Base-by-base conservation (phyloP, 2,888 invertebrate species). In the Hirtodrosophila alboralis region DNA sequence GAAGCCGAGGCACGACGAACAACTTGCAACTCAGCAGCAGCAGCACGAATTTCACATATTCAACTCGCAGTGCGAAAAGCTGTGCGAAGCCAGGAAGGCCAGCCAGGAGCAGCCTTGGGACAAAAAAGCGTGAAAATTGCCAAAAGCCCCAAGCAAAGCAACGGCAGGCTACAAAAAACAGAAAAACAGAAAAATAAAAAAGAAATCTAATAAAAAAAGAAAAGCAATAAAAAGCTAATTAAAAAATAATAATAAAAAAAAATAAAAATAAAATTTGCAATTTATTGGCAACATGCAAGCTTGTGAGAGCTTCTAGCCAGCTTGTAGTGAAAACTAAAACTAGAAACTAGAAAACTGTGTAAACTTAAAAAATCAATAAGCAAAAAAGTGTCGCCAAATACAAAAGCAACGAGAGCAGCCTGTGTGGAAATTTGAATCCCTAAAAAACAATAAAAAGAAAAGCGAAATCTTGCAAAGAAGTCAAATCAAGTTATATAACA, bases 401-500 rank as follows among this genome's bases (percentile, higher is more conserved):
- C 18, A 5, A 18, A 5, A 5, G 18, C 18, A 37, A 54, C 53
- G 67, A 47, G 51, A 40, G 28, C 52, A 73, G 49, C 33, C 48
- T 49, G 68, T 54, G 48, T n/a, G n/a, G 48, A 45, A 54, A 61
- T 36, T 40, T 31, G 7, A 13, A 43, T 23, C 23, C 23, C 8
- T n/a, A n/a, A n/a, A n/a, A n/a, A n/a, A 21, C 18, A 21, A 5
- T 4, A 21, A 21, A 21, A 21, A 21, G 5, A 21, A 23, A 23
- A 13, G 7, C 7, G 9, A 33, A 26, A 18, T 16, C 41, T 26
- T 10, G 44, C 16, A 18, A 18, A 4, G 18, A 18, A 18, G 3
- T 30, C 9, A 7, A 49, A 9, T 49, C 41, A 52, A 45, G 75
- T 74, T 72, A 72, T 75, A 73, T 73, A 75, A 73, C 72, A 73